Base-by-base conservation (phyloP, 2,888 invertebrate genomes). In the Endomychus coccineus region DNA sequence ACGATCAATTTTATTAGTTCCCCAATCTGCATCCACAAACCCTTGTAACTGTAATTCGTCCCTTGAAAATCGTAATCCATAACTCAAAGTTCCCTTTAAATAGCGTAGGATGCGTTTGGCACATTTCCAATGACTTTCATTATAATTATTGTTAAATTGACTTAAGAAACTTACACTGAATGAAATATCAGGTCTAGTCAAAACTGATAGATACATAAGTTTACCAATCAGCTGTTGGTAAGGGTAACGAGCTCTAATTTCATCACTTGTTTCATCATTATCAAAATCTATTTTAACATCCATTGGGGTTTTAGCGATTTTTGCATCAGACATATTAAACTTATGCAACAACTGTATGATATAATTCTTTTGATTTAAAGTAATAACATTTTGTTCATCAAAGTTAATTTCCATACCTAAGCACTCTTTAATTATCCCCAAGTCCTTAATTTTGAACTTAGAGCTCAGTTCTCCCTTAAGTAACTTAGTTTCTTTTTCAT, bases 1-100 rank as follows among this genome's bases (percentile, higher is more conserved):
- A 58, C 67, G 61, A 27, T 50, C 43, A 11, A 24, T 4, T 10
- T 11, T 14, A 36, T 43, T 32, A 14, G 32, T 40, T 14, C 39
- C 52, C 51, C 48, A 50, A 39, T 52, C 53, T 10, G 53, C 52
- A 44, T 53, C 52, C 12, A 48, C 50, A 46, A 24, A 49, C 7
- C 46, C 49, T 7, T 32, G 23, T 22, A 49, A 23, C 9, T 39
- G 14, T 19, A 13, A 16, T 27, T 42, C 34, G 15, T 22, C 17
- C 13, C 44, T 44, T 16, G 16, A 23, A 45, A 40, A 50, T 24
- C 14, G 35, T 28, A 48, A 42, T 40, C 45, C 27, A 39, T 33
- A 44, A 32, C 30, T 28, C 42, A 42, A 46, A 21, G 43, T 48
- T 12, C 32, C 42, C 13, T 44, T 2, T 15, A 49, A 37, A 37